Percentiles rank a stretch among this genome's conserved stretches.
These are phyloP conservation scores for Corvus hawaiiensis DNA, from an alignment of 2,113 vertebrate genomes.

Conservation along the genomic window DNA sequence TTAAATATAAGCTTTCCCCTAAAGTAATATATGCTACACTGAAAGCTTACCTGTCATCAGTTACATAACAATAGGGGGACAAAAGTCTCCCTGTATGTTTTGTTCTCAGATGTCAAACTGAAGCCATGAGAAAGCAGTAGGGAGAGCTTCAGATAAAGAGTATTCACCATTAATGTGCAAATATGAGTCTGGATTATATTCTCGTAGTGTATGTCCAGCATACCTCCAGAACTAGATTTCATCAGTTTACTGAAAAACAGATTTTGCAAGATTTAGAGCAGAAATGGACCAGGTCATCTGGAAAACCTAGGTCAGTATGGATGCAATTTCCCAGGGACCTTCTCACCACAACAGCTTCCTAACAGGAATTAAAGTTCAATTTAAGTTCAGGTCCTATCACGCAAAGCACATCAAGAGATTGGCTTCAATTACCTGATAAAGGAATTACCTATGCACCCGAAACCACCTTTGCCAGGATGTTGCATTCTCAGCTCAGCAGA, in stretches of 20 bases:
- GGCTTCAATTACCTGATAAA: not conserved
- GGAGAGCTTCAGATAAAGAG: not conserved
- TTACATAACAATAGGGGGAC: not conserved
- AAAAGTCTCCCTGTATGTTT: not conserved
- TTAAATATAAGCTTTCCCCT: not conserved
- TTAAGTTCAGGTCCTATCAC: not conserved
- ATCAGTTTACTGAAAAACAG: not conserved
- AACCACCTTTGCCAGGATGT: not conserved
- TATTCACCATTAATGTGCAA: not conserved
- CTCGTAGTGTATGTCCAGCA: not conserved
- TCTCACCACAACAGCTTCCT: not conserved
- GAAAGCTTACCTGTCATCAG: not conserved
- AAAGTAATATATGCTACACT: not conserved
- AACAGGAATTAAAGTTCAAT: not conserved
- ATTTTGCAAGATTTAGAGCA: not conserved
- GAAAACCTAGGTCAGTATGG: not conserved
- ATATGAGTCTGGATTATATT: not conserved
- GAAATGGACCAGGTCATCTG: not conserved
- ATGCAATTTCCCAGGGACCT: not conserved
- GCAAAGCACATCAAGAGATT: not conserved
- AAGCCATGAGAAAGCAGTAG: not conserved
- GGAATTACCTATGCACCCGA: not conserved
- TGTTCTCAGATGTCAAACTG: not conserved
- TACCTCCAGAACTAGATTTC: not conserved
- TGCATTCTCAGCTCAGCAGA: not conserved